phyloP scores from a whole-genome alignment of 2,888 invertebrate species.

The Sesia bembeciformis region DNA sequence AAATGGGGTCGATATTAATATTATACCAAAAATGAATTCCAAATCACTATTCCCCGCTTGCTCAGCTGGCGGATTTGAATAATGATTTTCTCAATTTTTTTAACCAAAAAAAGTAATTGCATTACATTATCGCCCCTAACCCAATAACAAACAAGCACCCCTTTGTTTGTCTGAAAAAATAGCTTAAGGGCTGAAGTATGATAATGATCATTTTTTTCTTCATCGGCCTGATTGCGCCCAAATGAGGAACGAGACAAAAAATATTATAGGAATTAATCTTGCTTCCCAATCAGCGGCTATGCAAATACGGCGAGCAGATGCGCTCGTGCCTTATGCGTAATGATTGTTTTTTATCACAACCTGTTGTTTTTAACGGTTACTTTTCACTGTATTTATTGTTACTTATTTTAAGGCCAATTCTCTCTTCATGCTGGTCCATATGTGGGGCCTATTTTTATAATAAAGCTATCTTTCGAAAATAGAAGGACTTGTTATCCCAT shows the following conservation, averaged over 20 bases:
- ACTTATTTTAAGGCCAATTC: too few species aligned
- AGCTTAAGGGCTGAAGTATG: constrained; percentile 72
- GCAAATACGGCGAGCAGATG: constrained; percentile 67
- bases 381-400: background rate
- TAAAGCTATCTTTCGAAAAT: too few species aligned
- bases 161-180: constrained; percentile 72
- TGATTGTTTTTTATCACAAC: constrained; percentile 29
- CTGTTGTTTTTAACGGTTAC: constrained; percentile 33
- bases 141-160: constrained; percentile 70
- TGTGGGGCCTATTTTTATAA: too few species aligned
- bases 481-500: too few species aligned
- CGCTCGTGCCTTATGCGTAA: constrained; percentile 49
- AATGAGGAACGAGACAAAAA: constrained; percentile 70
- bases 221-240: constrained; percentile 63
- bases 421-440: too few species aligned
- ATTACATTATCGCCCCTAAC: constrained; percentile 73
- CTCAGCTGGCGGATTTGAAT: constrained; percentile 71
- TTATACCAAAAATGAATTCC: constrained; percentile 8
- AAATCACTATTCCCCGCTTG: constrained; percentile 53
- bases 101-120: constrained; percentile 58
- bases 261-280: constrained; percentile 69
- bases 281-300: constrained; percentile 62
- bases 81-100: constrained; percentile 57
- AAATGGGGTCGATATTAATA: background rate
- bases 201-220: constrained; percentile 67